Conservation (phyloP, 2,888 invertebrate species). For the Pseudanteris insignis region DNA sequence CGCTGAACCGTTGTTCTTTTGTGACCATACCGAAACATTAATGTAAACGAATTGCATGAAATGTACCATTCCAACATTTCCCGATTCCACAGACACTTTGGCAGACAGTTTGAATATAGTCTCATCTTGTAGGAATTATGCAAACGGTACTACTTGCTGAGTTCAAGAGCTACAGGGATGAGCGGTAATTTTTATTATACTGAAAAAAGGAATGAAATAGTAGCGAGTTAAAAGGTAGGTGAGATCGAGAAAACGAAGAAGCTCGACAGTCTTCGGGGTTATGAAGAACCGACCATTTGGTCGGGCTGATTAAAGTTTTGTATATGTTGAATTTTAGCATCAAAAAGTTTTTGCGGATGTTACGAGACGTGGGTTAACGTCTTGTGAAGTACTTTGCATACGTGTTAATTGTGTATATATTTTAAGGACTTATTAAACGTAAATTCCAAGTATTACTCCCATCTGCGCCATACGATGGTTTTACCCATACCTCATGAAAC, state of each 20-base stretch:
- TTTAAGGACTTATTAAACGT: constrained; percentile 23
- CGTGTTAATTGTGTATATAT: constrained; percentile 31
- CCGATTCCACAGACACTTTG: constrained; percentile 32
- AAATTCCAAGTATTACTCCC: constrained; percentile 21
- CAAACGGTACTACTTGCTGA: constrained; percentile 29
- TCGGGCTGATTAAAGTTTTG: no score
- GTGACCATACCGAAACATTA: constrained; percentile 17
- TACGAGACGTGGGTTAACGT: no score
- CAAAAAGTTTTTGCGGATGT: no score
- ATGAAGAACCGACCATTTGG: no score
- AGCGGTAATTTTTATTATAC: constrained; percentile 28
- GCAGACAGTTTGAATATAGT: constrained; percentile 36
- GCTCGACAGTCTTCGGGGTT: no score
- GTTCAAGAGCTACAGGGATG: constrained; percentile 11
- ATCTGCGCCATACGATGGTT: constrained; percentile 24
- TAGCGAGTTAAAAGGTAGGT: background rate
- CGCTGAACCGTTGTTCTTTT: constrained; percentile 9
- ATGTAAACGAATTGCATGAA: constrained; percentile 26
- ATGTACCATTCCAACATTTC: constrained; percentile 34
- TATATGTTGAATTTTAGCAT: no score
- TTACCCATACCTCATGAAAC: constrained; percentile 12
- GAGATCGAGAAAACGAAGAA: background rate
- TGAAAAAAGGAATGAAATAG: constrained; percentile 7
- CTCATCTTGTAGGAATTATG: constrained; percentile 40
- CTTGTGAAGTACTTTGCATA: background rate